Evolutionary conservation across 2,797 vertebrate genomes (phyloP).

Genomic region (Clamator glandarius): DNA sequence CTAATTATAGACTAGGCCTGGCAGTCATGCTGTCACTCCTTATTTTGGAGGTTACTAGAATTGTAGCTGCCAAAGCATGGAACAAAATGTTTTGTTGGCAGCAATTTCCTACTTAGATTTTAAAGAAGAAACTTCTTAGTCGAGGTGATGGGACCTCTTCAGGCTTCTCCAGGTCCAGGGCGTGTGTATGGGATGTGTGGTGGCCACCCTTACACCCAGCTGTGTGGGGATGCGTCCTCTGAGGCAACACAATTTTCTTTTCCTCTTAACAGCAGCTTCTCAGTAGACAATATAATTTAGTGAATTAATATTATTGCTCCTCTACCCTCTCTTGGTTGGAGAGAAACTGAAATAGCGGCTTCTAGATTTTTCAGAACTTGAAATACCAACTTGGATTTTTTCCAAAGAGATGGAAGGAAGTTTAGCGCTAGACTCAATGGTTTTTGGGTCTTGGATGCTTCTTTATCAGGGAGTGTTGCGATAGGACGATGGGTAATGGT

Average conservation of each 20-base stretch:
- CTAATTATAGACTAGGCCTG: not conserved
- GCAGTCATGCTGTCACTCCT: not conserved
- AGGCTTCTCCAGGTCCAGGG: not conserved
- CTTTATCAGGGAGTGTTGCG: too few species aligned
- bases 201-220: not conserved
- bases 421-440: not conserved
- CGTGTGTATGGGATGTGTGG: fast-evolving
- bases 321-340: not conserved
- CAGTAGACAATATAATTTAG: not conserved
- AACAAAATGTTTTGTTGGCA: not conserved
- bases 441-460: not conserved
- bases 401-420: not conserved
- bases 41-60: not conserved
- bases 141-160: not conserved
- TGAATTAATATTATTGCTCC: not conserved
- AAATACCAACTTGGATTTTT: not conserved
- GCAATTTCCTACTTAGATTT: not conserved
- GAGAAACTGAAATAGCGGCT: not conserved
- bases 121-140: not conserved
- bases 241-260: not conserved
- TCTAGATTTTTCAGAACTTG: not conserved
- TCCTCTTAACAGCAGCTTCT: not conserved
- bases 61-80: not conserved
- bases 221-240: fast-evolving
- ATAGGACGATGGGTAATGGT: too few species aligned